phyloP scores from a whole-genome alignment of 2,888 invertebrate species.

The Mylabris sibirica region DNA sequence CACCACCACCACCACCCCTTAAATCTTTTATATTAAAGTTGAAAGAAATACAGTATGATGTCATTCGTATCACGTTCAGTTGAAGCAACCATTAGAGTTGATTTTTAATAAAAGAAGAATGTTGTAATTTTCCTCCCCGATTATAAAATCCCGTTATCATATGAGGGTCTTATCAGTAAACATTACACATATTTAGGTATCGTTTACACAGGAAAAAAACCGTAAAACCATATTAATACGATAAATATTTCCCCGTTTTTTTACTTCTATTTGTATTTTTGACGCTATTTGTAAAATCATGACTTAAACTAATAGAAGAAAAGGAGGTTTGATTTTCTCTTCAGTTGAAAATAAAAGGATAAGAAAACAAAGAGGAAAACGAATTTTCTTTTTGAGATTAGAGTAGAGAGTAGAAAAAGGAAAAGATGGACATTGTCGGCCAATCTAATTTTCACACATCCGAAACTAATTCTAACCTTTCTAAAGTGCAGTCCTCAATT shows the following conservation, averaged over 20 bases:
- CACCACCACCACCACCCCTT: neutral
- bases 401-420: neutral
- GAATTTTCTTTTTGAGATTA: slow-evolving; percentile 3
- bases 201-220: neutral
- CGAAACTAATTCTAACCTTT: slow-evolving; percentile 52
- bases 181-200: neutral
- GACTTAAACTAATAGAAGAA: neutral
- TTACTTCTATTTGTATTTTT: neutral
- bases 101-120: neutral
- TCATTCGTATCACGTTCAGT: neutral
- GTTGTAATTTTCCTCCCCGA: neutral
- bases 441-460: slow-evolving; percentile 37
- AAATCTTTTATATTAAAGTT: neutral
- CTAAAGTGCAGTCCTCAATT: slow-evolving; percentile 50
- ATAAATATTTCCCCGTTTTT: no score
- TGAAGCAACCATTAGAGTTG: neutral
- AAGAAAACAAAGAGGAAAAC: neutral
- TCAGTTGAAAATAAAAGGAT: neutral
- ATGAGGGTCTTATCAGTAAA: neutral
- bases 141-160: neutral
- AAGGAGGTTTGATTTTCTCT: neutral
- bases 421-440: slow-evolving; percentile 8
- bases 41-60: neutral
- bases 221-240: no score
- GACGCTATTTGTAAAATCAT: neutral